phyloP scores from a whole-genome alignment of 1,140 invertebrate species.

The Eupristina koningsbergeri region DNA sequence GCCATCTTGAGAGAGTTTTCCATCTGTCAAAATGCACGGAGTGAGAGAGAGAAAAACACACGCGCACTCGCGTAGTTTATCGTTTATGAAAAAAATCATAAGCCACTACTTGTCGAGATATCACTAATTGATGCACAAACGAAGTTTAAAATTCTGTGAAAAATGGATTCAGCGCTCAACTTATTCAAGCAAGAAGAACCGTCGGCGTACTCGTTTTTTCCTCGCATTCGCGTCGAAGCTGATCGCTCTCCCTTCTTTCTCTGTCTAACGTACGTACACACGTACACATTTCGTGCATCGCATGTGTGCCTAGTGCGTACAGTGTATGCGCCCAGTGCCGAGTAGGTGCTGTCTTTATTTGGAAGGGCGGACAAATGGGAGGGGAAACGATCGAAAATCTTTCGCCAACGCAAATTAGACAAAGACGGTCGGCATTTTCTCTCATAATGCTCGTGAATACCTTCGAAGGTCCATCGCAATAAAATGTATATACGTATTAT shows the following conservation, averaged over 20 bases:
- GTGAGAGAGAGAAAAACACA: not conserved
- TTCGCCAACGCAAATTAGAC: constrained; percentile 17
- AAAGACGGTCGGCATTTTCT: not conserved
- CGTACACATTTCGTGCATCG: not conserved
- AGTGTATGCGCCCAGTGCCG: not conserved
- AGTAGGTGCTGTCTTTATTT: not conserved
- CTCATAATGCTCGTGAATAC: not conserved
- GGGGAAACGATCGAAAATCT: constrained; percentile 17
- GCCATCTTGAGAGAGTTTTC: constrained; percentile 50
- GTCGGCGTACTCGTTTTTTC: constrained; percentile 8
- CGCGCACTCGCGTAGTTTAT: not conserved
- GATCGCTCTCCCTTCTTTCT: constrained; percentile 10
- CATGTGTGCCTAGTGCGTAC: no score
- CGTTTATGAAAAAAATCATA: not conserved
- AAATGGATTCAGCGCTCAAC: not conserved
- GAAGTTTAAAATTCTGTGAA: not conserved
- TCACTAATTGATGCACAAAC: not conserved
- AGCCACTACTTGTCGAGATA: no score
- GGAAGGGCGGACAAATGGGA: not conserved
- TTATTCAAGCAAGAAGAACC: not conserved
- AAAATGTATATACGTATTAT: not conserved
- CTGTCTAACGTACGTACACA: not conserved
- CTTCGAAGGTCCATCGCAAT: not conserved
- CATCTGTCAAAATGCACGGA: constrained; percentile 41
- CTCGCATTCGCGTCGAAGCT: not conserved